Base-by-base conservation (phyloP, 2,888 invertebrate genomes). In the Caenorhabditis drosophilae region DNA sequence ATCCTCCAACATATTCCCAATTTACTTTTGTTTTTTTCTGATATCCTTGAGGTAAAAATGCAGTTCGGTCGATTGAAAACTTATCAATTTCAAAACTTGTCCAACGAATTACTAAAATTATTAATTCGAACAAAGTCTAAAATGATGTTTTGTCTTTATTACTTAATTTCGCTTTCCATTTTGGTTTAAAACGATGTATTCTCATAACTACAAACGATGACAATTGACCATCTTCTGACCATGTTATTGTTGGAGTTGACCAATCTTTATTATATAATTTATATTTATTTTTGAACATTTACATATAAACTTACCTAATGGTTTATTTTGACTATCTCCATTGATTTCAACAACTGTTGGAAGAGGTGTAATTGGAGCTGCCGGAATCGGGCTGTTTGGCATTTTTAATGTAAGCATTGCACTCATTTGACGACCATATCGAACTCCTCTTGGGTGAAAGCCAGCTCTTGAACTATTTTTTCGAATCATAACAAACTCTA, bases 121-220 rank as follows among this genome's bases (percentile, higher is more conserved):
- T 11, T 18, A 16, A 27, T 38, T n/a, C 34, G 20, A 36, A 35
- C 15, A 42, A 31, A 31, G n/a, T 9, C 31, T 31, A 31, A 31
- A 12, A 9, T 12, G 31, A 12, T 31, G 7, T 2, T 62, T 48
- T n/a, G n/a, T n/a, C n/a, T n/a, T n/a, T n/a, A n/a, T n/a, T 27
- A 75, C 74, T 31, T 7, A 75, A 48, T 22, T 60, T 60, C 0
- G 75, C 75, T n/a, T 61, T 63, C 75, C 75, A 75, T 27, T 67
- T 66, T 12, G 70, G 68, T 27, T 75, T 75, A 56, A 60, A 64
- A 26, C 57, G 40, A 45, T 75, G 75, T 20, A 70, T 52, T 23
- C 75, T 34, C 25, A 57, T 57, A 9, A 75, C 75, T 9, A 41
- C 44, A 44, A 70, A 73, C n/a, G 53, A 56, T 2, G 70, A 68